These are phyloP conservation scores for Caenorhabditis zanzibari DNA, from an alignment of 2,888 invertebrate genomes.

Conservation along the genomic window DNA sequence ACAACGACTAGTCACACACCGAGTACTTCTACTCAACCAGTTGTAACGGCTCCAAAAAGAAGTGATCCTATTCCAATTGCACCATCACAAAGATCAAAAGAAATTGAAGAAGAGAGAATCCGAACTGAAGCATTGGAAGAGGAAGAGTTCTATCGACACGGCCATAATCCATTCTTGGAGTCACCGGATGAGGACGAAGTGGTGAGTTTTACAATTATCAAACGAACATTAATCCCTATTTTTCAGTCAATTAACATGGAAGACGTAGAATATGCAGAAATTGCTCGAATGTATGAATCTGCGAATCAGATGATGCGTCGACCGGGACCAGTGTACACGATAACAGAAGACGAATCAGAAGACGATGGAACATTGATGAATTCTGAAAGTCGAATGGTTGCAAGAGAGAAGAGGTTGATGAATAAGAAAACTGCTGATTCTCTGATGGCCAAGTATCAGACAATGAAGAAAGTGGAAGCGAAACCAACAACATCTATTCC, in stretches of 20 bases:
- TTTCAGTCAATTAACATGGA: slow-evolving; percentile 76
- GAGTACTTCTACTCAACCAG: slow-evolving; percentile 4
- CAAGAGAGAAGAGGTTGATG: slow-evolving; percentile 68
- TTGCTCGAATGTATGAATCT: slow-evolving; percentile 64
- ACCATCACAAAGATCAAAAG: slow-evolving; percentile 42
- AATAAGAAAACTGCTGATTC: slow-evolving; percentile 59
- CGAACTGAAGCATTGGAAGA: slow-evolving; percentile 49
- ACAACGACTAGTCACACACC: slow-evolving; percentile 12
- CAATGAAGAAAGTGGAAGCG: slow-evolving; percentile 41
- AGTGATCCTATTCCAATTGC: slow-evolving; percentile 63
- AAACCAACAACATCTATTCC: slow-evolving; percentile 14
- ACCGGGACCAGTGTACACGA: slow-evolving; percentile 83
- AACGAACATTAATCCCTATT: not conserved
- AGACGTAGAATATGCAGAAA: slow-evolving; percentile 70
- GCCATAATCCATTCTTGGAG: slow-evolving; percentile 79
- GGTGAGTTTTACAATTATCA: slow-evolving; percentile 38
- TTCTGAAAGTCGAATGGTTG: slow-evolving; percentile 73
- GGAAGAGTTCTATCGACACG: slow-evolving; percentile 52
- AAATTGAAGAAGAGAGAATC: slow-evolving; percentile 50
- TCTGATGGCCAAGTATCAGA: slow-evolving; percentile 58
- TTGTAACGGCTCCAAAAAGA: slow-evolving; percentile 26
- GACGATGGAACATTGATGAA: slow-evolving; percentile 74
- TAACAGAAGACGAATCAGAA: slow-evolving; percentile 83
- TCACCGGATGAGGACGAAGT: slow-evolving; percentile 79
- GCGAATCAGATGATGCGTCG: slow-evolving; percentile 72